Evolutionary conservation across 1,140 invertebrate genomes (phyloP).

Genomic region (Drosophila dunni): DNA sequence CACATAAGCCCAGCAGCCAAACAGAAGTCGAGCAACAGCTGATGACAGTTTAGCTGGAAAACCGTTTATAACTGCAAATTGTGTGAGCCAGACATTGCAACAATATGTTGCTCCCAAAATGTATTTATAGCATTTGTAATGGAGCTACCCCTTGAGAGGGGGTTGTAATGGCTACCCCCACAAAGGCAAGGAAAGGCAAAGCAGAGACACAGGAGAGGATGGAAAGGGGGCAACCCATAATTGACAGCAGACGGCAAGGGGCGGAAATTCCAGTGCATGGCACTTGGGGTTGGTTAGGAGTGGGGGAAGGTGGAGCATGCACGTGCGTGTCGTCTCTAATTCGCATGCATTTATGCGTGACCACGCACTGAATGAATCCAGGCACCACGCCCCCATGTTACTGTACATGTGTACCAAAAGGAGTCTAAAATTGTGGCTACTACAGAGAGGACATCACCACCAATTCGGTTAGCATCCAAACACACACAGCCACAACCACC

Average conservation of each 20-base stretch:
- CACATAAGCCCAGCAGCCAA: not conserved
- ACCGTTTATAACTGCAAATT: conserved; percentile 74
- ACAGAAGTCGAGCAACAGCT: conserved; percentile 51
- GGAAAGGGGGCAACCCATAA: conserved; percentile 14
- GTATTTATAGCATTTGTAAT: conserved; percentile 67
- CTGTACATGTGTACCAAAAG: conserved; percentile 26
- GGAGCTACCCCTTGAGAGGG: conserved; percentile 20
- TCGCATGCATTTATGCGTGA: conserved; percentile 83
- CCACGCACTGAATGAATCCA: conserved; percentile 53
- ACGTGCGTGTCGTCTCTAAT: conserved; percentile 72
- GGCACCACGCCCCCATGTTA: conserved; percentile 21
- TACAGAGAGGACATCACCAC: not conserved
- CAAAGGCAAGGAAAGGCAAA: not conserved
- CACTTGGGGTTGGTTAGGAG: conserved; percentile 8
- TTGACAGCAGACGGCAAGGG: conserved; percentile 26
- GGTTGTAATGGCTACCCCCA: conserved; percentile 52
- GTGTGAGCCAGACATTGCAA: conserved; percentile 67
- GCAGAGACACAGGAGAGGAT: not conserved
- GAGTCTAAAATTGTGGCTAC: conserved; percentile 6
- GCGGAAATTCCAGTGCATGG: conserved; percentile 61
- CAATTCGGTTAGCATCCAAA: not conserved
- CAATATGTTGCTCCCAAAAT: conserved; percentile 73
- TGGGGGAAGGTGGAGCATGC: conserved; percentile 22
- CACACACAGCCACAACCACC: not conserved
- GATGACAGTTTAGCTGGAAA: conserved; percentile 57